A percentile compares a stretch with the other conserved stretches of the same genome.
phyloP scores from a whole-genome alignment of 2,888 invertebrate species.

The Pachydiplax longipennis region DNA sequence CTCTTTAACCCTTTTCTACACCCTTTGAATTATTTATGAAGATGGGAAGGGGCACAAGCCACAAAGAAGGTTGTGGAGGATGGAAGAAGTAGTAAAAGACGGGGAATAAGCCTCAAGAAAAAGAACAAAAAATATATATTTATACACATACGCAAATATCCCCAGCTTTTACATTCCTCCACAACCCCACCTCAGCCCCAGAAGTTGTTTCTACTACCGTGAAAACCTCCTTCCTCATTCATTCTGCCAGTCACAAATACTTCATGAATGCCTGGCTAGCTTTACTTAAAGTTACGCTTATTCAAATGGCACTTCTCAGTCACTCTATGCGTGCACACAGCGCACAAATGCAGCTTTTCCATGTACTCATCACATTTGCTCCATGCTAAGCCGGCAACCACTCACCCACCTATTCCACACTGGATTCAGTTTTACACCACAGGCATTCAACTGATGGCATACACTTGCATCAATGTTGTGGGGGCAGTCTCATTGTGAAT shows the following conservation, averaged over 20 bases:
- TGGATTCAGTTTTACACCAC: conserved; percentile 39
- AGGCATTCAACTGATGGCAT: conserved; percentile 42
- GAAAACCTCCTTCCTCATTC: not conserved
- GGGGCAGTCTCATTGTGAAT: conserved; percentile 38
- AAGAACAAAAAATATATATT: conserved; percentile 43
- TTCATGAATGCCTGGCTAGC: conserved; percentile 16
- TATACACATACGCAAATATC: conserved; percentile 30
- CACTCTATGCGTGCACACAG: conserved; percentile 43
- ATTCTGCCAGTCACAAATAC: conserved; percentile 31
- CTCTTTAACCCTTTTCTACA: conserved; percentile 11
- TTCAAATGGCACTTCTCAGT: conserved; percentile 38
- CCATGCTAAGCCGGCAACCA: conserved; percentile 33
- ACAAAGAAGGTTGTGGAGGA: conserved; percentile 27
- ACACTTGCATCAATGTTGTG: conserved; percentile 26
- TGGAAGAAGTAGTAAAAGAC: conserved; percentile 22
- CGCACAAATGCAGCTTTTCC: conserved; percentile 42
- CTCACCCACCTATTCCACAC: conserved; percentile 40
- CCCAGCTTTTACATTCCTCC: conserved; percentile 20
- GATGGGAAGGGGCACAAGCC: conserved; percentile 38
- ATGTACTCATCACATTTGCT: conserved; percentile 23
- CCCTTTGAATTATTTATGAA: conserved; percentile 23
- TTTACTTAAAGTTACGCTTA: conserved; percentile 37
- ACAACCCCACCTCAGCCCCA: conserved; percentile 21
- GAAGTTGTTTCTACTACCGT: not conserved
- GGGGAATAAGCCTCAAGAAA: conserved; percentile 27